phyloP scores from a whole-genome alignment of 2,113 vertebrate genomes.

The Lophius piscatorius region DNA sequence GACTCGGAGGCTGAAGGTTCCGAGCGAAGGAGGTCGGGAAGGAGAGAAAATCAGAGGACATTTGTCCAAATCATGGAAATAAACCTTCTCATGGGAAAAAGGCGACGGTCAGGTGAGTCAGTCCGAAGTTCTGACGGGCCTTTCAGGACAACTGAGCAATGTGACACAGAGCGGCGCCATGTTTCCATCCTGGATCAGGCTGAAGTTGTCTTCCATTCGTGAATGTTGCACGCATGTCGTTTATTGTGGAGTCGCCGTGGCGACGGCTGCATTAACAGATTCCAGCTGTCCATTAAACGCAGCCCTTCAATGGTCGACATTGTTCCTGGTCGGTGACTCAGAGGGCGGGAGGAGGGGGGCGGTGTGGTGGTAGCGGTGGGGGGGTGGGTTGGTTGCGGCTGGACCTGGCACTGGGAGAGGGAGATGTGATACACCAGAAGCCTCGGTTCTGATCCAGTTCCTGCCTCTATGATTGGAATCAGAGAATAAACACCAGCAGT shows the following conservation, averaged over 20 bases:
- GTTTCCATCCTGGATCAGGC: slow-evolving; percentile 28
- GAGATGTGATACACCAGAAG: slow-evolving; percentile 72
- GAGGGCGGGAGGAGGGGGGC: slow-evolving; percentile 34
- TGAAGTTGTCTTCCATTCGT: slow-evolving; percentile 49
- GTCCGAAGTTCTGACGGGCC: slow-evolving; percentile 30
- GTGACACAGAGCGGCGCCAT: slow-evolving; percentile 8
- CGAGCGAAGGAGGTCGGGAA: no score
- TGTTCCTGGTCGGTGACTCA: slow-evolving; percentile 76
- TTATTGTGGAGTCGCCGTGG: slow-evolving; percentile 67
- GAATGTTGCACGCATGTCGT: slow-evolving; percentile 55
- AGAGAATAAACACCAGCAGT: slow-evolving; percentile 9
- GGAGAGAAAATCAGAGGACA: no score
- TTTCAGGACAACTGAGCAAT: slow-evolving; percentile 43
- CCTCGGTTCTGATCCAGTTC: slow-evolving; percentile 34
- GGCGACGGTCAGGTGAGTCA: slow-evolving; percentile 61
- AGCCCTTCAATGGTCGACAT: slow-evolving; percentile 75
- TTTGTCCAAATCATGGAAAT: slow-evolving; percentile 73
- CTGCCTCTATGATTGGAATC: slow-evolving; percentile 44
- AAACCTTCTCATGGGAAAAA: slow-evolving; percentile 69
- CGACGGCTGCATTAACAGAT: slow-evolving; percentile 64
- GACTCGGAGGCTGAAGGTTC: no score
- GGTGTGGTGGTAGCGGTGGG: slow-evolving; percentile 12
- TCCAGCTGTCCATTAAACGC: slow-evolving; percentile 71
- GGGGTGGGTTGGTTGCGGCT: slow-evolving; percentile 43
- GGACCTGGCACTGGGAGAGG: slow-evolving; percentile 58